Percentiles rank a stretch among this genome's conserved stretches.
phyloP scores from a whole-genome alignment of 2,113 vertebrate genomes.

The Aptenodytes patagonicus region DNA sequence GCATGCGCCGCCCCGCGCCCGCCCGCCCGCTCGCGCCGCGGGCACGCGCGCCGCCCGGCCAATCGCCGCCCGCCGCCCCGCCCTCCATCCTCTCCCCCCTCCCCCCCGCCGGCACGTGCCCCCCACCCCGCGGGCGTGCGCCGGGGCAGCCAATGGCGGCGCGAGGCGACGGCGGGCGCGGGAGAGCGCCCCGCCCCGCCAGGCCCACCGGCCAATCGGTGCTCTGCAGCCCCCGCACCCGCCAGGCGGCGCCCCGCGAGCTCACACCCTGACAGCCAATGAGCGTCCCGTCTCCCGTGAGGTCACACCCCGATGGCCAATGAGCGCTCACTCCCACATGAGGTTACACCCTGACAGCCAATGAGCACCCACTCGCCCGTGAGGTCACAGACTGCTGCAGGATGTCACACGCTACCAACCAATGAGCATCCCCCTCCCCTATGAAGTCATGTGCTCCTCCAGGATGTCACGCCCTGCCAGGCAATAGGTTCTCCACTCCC shows the following conservation, averaged over 20 bases:
- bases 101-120: too few species aligned
- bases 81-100: too few species aligned
- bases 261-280: neutral
- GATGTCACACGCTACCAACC: neutral
- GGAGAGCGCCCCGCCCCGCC: neutral
- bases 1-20: too few species aligned
- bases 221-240: neutral
- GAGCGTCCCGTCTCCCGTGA: neutral
- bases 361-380: neutral
- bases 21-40: too few species aligned
- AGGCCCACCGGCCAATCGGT: neutral
- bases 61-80: too few species aligned
- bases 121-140: too few species aligned
- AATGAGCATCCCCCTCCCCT: neutral
- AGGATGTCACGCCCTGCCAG: neutral
- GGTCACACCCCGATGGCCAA: neutral
- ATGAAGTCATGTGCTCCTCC: neutral
- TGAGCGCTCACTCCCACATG: neutral
- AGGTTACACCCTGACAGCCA: neutral
- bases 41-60: too few species aligned
- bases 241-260: neutral
- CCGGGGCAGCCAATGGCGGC: too few species aligned
- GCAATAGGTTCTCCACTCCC: rapidly evolving
- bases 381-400: neutral
- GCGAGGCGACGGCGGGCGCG: neutral